A percentile compares a stretch with the other conserved stretches of the same genome.
Evolutionary conservation across 2,888 invertebrate genomes (phyloP).

Genomic region (Sarcophaga subvicina): DNA sequence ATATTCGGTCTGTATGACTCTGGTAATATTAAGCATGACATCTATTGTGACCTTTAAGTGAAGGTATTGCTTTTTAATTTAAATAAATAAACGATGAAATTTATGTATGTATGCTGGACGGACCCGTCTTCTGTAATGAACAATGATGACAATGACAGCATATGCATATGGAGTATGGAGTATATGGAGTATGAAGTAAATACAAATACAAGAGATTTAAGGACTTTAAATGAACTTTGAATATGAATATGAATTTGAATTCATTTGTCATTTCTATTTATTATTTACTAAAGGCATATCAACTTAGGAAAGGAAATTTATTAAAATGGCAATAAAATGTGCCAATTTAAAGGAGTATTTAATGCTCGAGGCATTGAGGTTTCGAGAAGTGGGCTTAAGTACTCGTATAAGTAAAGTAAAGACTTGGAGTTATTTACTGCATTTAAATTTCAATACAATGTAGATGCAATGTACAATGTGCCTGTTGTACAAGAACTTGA

Average conservation of each 20-base stretch:
- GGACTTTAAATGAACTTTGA: constrained; percentile 38
- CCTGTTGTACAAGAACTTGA: too few species aligned
- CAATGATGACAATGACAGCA: neutral
- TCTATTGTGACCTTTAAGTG: neutral
- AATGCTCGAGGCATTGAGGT: too few species aligned
- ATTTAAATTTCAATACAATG: too few species aligned
- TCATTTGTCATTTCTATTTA: neutral
- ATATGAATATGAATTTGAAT: constrained; percentile 35
- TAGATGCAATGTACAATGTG: too few species aligned
- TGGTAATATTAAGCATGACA: too few species aligned
- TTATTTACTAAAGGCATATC: neutral
- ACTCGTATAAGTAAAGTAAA: too few species aligned
- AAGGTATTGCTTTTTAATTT: neutral
- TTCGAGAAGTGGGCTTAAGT: too few species aligned
- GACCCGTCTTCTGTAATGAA: neutral
- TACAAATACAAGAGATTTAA: neutral
- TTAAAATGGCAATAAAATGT: neutral
- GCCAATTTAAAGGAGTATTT: too few species aligned
- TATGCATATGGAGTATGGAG: neutral
- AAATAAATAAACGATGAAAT: neutral
- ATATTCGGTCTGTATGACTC: neutral
- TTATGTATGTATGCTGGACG: neutral
- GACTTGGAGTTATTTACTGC: too few species aligned
- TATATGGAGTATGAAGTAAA: too few species aligned
- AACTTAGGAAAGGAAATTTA: neutral